Evolutionary conservation across 2,888 invertebrate species (phyloP), one percentile per base, ranked within the genome.

Genomic region (Plusia festucae): DNA sequence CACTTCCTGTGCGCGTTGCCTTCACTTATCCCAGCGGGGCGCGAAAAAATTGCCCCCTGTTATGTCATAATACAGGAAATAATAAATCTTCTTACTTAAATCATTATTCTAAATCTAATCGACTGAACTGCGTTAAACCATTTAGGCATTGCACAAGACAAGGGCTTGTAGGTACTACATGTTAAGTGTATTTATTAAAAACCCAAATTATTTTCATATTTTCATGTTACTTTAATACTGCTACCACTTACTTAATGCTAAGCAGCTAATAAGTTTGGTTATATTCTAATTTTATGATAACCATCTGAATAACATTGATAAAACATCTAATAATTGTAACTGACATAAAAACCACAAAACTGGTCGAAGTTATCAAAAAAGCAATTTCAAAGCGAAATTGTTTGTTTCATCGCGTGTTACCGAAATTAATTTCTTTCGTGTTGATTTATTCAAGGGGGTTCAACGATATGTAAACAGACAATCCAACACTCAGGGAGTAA

Each of bases 1-100:
- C 90, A 90, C 92, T 91, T 94, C 94, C 94, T 84, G 87, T 72
- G 85, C 84, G 82, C 87, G 86, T 82, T 86, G 92, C 91, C 93
- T 93, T 92, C 93, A 94, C 93, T 95, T 95, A 95, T 90, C 94
- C 78, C 93, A 88, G 92, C 90, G 76, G 93, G 94, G 89, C 68
- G 86, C 86, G 81, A 85, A 82, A 84, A 90, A 84, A 90, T 90
- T 89, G 83, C 81, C 85, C 79, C 65, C 65, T 56, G 70, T 73
- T 81, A 83, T 69, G 80, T 81, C 83, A 81, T 82, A 83, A 82
- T 83, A 80, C 68, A 51, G 64, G 49, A 68, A 51, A 59, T 66
- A 49, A 49, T 46, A 27, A 32, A 49, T 60, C 27, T 56, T 53
- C 20, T 40, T 5, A 20, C 30, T 30, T 53, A 53, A 15, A 7